Evolutionary conservation across 2,888 invertebrate species (phyloP).

Genomic region (Xestia c-nigrum): DNA sequence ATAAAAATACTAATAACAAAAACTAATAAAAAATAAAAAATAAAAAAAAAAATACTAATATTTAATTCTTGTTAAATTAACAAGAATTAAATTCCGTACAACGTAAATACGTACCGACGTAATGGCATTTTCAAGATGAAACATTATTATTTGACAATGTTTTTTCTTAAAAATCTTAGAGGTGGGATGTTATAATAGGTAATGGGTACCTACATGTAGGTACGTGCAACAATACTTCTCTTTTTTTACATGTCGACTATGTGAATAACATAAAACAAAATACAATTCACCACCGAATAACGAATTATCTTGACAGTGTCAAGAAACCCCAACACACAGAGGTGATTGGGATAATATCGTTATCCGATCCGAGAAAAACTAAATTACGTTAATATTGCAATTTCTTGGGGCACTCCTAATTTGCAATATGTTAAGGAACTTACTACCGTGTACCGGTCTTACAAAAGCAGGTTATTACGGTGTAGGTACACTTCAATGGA

Average conservation of each 20-base stretch:
- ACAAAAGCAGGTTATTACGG: background rate
- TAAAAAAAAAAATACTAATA: no score
- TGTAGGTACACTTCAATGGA: constrained; percentile 1
- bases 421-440: constrained; percentile 26
- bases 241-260: background rate
- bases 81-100: no score
- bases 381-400: background rate
- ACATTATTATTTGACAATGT: no score
- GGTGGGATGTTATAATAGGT: no score
- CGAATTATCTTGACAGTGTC: background rate
- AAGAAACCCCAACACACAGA: background rate
- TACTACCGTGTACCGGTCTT: background rate
- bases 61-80: no score
- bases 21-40: no score
- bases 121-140: no score
- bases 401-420: constrained; percentile 1
- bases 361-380: constrained; percentile 5
- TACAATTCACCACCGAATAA: background rate
- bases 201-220: no score
- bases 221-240: no score
- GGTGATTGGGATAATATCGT: constrained; percentile 6
- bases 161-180: no score
- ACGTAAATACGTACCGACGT: no score
- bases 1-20: no score
- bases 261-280: background rate